Evolutionary conservation across 1,140 invertebrate genomes (phyloP), one percentile per base, ranked within the genome.

Genomic region (Tetramorium parvispinum): DNA sequence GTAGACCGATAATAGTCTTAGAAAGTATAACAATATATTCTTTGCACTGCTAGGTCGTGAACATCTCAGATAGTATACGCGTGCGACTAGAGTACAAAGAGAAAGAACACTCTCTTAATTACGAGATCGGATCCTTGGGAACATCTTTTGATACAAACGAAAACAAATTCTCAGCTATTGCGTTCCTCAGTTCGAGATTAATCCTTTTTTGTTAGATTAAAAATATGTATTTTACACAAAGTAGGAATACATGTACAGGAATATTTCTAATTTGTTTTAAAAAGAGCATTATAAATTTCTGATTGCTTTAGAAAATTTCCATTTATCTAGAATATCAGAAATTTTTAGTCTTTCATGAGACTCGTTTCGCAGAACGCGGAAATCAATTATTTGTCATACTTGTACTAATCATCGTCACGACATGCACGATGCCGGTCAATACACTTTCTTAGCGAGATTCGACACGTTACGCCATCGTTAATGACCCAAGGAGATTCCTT

Each of bases 1-100:
- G 68, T 61, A 21, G 51, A 32, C 6, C 11, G 79, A 83, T 83
- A 75, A 59, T 46, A 24, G 68, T 18, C 55, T 83, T 83, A 73
- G 79, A 83, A 83, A 83, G 79, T 83, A 46, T 83, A 61, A 81
- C 68, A 32, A 82, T 59, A 79, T 66, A 32, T 46, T 55, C 46
- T 73, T 73, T 49, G 53, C 40, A 37, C 40, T 7, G 68, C 21
- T 43, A 43, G 79, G 24, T 59, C 79, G 79, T 7, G 66, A 57
- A 82, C 51, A 59, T 46, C 68, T 82, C 18, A 32, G 77, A 66
- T 71, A 40, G 8, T 37, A 43, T 18, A 37, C 46, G 46, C 55
- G 27, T 46, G 76, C 43, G 53, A 79, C 59, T 51, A 13, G 3
- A 46, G 24, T 46, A 59, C 66, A 73, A 82, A 73, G 27, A 68